Evolutionary conservation across 2,113 vertebrate genomes (phyloP).

Genomic region (Potamarius usumacintae): DNA sequence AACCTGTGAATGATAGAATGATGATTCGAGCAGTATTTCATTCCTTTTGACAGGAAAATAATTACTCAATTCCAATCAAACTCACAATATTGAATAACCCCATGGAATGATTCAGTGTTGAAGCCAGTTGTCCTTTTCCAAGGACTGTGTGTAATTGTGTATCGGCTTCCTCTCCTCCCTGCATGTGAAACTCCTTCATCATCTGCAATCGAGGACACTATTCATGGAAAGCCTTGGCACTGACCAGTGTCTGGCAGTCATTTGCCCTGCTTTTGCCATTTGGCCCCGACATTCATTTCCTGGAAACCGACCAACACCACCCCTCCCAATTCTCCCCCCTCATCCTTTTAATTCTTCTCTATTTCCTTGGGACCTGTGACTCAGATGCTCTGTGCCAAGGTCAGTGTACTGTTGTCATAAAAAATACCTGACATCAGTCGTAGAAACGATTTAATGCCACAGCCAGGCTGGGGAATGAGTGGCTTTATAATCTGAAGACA

Average conservation of each 20-base stretch:
- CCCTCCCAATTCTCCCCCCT: background rate
- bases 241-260: slow-evolving; percentile 14
- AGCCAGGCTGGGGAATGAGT: background rate
- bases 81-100: background rate
- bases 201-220: slow-evolving; percentile 16
- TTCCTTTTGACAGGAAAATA: background rate
- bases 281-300: slow-evolving; percentile 19
- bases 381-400: slow-evolving; percentile 41
- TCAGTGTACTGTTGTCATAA: slow-evolving; percentile 26
- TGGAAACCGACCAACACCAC: slow-evolving; percentile 31
- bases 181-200: slow-evolving; percentile 29
- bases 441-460: slow-evolving; percentile 5
- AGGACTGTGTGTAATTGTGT: background rate
- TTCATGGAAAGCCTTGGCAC: slow-evolving; percentile 19
- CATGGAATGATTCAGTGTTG: background rate
- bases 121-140: background rate
- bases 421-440: background rate
- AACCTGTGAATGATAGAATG: background rate
- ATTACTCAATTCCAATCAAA: background rate
- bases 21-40: background rate
- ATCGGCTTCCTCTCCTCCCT: slow-evolving; percentile 1
- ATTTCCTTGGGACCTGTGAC: slow-evolving; percentile 29
- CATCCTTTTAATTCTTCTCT: background rate
- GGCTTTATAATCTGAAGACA: slow-evolving; percentile 28
- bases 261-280: background rate